These are phyloP conservation scores for Ceyx cyanopectus DNA, from an alignment of 2,113 vertebrate species.

Conservation along the genomic window DNA sequence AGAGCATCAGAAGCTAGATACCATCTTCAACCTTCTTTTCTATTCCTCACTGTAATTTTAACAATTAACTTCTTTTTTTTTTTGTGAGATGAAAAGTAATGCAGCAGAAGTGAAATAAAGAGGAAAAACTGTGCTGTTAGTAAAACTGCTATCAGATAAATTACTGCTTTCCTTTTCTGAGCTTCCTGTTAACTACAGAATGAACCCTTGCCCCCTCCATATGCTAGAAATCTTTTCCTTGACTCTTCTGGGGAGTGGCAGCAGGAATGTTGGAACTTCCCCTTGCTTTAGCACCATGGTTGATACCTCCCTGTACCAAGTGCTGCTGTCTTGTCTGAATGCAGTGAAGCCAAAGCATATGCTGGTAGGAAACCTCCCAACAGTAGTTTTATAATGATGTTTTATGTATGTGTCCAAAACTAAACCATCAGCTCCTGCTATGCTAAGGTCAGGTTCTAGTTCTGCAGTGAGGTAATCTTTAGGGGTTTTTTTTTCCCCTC, in stretches of 20 bases:
- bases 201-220: background rate
- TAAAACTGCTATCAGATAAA: no score
- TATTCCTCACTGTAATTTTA: no score
- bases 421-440: background rate
- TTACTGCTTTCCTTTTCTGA: no score
- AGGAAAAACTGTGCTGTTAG: no score
- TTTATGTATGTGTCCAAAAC: background rate
- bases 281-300: background rate
- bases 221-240: constrained; percentile 1
- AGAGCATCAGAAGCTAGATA: background rate
- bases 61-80: background rate
- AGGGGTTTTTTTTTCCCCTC: background rate
- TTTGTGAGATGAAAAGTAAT: background rate
- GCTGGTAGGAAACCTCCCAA: background rate
- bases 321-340: background rate
- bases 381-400: background rate
- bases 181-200: no score
- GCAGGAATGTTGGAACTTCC: background rate
- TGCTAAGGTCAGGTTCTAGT: background rate
- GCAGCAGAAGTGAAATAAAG: no score
- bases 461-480: background rate
- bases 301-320: background rate
- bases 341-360: background rate
- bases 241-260: background rate
- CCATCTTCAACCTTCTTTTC: background rate